These are phyloP conservation scores for Chromoteleia sp. DNA, from an alignment of 2,888 invertebrate species.

Conservation along the genomic window DNA sequence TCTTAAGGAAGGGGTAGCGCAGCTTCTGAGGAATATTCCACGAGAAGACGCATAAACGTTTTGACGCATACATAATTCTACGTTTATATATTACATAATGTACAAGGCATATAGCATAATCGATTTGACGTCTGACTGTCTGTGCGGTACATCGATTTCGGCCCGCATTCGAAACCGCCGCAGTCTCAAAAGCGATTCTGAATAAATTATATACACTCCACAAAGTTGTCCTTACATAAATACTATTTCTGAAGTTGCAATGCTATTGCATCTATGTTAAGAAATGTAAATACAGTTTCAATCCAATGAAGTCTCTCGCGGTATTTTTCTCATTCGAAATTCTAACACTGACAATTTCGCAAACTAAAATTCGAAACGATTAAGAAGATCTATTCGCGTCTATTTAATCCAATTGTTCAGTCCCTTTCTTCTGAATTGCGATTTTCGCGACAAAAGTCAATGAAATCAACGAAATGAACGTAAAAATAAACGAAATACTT, in stretches of 20 bases:
- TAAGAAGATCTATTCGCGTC: too few relatives aligned
- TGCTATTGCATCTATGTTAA: conserved; percentile 28
- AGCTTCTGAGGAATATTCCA: conserved; percentile 73
- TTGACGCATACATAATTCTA: conserved; percentile 63
- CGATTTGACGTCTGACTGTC: conserved; percentile 67
- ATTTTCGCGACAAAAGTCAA: too few relatives aligned
- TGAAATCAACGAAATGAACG: too few relatives aligned
- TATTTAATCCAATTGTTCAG: too few relatives aligned
- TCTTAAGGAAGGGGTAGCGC: conserved; percentile 35
- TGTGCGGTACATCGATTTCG: conserved; percentile 64
- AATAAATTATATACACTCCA: conserved; percentile 65
- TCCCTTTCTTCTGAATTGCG: too few relatives aligned
- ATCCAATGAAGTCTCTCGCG: conserved; percentile 19
- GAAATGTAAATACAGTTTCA: conserved; percentile 39
- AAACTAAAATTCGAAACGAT: background rate
- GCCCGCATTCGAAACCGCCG: conserved; percentile 46
- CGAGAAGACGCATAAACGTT: conserved; percentile 66
- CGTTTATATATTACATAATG: conserved; percentile 66
- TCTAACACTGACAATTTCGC: background rate
- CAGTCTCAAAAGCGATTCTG: conserved; percentile 53
- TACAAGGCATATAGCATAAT: conserved; percentile 61
- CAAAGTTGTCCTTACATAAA: conserved; percentile 62
- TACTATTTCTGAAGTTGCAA: conserved; percentile 61
- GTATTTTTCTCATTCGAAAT: background rate
- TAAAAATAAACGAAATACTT: too few relatives aligned